Evolutionary conservation across 2,888 invertebrate species (phyloP), one percentile per base, ranked within the genome.

Genomic region (Diachrysia chrysitis): DNA sequence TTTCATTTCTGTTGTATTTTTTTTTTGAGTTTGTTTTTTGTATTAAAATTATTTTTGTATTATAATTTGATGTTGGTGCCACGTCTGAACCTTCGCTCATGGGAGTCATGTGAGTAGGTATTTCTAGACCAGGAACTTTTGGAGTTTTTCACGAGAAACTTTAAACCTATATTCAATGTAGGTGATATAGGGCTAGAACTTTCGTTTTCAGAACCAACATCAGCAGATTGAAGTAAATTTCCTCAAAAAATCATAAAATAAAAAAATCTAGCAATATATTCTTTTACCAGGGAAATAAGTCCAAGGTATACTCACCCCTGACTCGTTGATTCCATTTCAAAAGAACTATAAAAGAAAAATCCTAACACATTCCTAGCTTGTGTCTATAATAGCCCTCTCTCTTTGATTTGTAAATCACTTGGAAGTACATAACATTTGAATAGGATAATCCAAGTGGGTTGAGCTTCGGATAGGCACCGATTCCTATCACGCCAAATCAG

Each of bases 391-490:
- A 17, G 4, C 12, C n/a, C n/a, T 25, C 29, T 10, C 48, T 21
- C 48, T 48, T 29, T 58, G 37, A 57, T 57, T 57, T 21, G 7
- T 23, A 16, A 14, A 9, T 35, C 46, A 16, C 55, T 51, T 23
- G 1, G 10, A 62, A 16, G 46, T 58, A 10, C 37, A 54, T 58
- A 62, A 58, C 17, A 25, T 37, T 58, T 12, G 0, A 25, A 46
- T 12, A 35, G n/a, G 25, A 69, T 69, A 69, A 69, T 48, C 35
- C 25, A 69, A 61, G 53, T 17, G 32, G 25, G 21, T 54, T 25
- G 29, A 51, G n/a, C 21, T 53, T n/a, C 12, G 17, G 35, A 55
- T 53, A 29, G 2, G 29, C 37, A 17, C 37, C 29, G 48, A 60
- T 69, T 51, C 29, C 10, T 56, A 56, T 51, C n/a, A 17, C 14